phyloP scores from a whole-genome alignment of 2,113 vertebrate genomes.

The Calyptomena viridis region DNA sequence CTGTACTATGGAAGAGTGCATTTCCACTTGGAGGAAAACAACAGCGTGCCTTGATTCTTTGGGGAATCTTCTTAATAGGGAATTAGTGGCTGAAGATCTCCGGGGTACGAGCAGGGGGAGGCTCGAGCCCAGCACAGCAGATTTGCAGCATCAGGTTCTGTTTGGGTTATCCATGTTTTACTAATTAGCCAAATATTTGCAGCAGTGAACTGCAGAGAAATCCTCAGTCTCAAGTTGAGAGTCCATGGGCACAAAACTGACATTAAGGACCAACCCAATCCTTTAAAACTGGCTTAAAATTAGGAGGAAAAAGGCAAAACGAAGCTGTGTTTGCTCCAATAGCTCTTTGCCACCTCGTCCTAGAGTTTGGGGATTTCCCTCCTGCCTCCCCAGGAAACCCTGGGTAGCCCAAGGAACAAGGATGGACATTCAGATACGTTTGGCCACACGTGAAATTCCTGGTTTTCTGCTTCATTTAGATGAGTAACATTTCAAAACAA shows the following conservation, averaged over 20 bases:
- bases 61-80: background rate
- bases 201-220: background rate
- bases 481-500: background rate
- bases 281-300: background rate
- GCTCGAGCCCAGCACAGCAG: background rate
- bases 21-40: background rate
- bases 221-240: background rate
- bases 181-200: background rate
- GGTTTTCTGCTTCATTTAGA: slow-evolving; percentile 10
- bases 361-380: background rate
- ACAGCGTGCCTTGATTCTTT: background rate
- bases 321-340: background rate
- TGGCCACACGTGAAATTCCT: background rate
- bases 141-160: background rate
- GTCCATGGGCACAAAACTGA: background rate
- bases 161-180: background rate
- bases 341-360: background rate
- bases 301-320: background rate
- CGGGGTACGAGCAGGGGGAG: background rate
- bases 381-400: background rate
- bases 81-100: background rate
- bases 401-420: background rate
- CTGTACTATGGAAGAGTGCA: background rate
- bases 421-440: background rate
- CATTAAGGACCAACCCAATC: accelerated